Base-by-base conservation (phyloP, 2,113 vertebrate species). In the Myotis yumanensis region DNA sequence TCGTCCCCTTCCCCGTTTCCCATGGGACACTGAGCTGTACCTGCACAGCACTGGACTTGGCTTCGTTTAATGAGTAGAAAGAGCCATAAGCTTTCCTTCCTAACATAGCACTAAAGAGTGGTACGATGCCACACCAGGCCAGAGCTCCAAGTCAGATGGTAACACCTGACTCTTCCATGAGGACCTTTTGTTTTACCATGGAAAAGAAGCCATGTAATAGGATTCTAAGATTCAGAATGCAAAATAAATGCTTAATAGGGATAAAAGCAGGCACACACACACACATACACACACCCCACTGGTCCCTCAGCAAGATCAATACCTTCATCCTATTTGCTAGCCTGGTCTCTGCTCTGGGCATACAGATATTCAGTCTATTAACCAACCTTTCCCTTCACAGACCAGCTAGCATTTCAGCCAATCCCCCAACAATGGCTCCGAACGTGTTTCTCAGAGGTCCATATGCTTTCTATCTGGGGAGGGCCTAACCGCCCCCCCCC, bases 361-460 rank as follows among this genome's bases (percentile, higher is more conserved):
- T 14, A 20, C 30, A 20, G 40, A 43, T 15, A 17, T 15, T 32
- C 0, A 28, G 32, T 84, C n/a, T 46, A 1, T 30, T 37, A 11
- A 52, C 16, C 7, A 35, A 15, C 20, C 11, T 71, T 52, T 6
- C 59, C 69, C n/a, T 52, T 83, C 17, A 17, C 22, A 8, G 71
- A 25, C 7, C 18, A 11, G 15, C 32, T 28, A 17, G 22, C 3
- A 23, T 43, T 90, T 43, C 76, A 68, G 64, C 28, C 62, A n/a
- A 3, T 59, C 5, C 52, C n/a, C 64, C 89, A 23, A 0, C 14
- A 46, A 57, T 59, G 7, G 3, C 43, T 30, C 0, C 0, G 32
- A 8, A 12, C 0, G 0, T 2, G 4, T 23, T 76, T 54, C 84
- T 81, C 69, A 20, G 8, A 14, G 20, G 18, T 25, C 0, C 5